Base-by-base conservation (phyloP, 2,113 vertebrate species). In the Synchiropus splendidus region DNA sequence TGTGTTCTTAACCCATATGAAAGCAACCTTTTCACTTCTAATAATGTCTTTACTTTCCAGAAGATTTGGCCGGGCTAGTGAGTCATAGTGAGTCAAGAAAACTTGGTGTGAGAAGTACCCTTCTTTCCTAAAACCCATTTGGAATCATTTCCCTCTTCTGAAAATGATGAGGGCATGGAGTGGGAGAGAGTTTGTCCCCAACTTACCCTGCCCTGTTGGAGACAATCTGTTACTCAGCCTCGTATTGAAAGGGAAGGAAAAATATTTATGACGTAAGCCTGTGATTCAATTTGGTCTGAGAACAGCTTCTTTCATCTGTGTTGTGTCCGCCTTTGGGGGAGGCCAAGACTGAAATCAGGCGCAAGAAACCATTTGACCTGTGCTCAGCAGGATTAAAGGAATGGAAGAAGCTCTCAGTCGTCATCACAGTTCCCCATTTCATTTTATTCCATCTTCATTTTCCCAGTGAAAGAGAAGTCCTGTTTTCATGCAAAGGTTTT, bases 141-240 rank as follows among this genome's bases (percentile, higher is more conserved):
- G 59, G 57, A 75, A 62, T 55, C 47, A 36, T 59, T 58, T 53
- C 31, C 67, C 60, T 43, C 31, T 36, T 51, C 64, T 31, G 44
- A 44, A 16, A 27, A 62, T 60, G 33, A 53, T 39, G 46, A 58
- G 45, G 33, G 38, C 34, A 58, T 37, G 36, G 42, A 4, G 39
- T 21, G 36, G 6, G 31, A 35, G 39, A 3, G 21, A 15, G 39
- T 2, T 11, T 6, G 17, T 52, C 46, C 42, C 18, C 39, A n/a
- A 40, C 46, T 51, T 45, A 42, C 43, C 42, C 42, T 55, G 35
- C 5, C n/a, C 41, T 51, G 44, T 32, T 49, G 39, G 31, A 63
- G 41, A 39, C 60, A 51, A 40, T 67, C 52, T 61, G 47, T 66
- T 47, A 48, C 40, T 49, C 27, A 12, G 27, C 55, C 46, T 16